These are phyloP conservation scores for Drosophila diplacantha DNA, from an alignment of 2,888 invertebrate genomes.

Conservation along the genomic window DNA sequence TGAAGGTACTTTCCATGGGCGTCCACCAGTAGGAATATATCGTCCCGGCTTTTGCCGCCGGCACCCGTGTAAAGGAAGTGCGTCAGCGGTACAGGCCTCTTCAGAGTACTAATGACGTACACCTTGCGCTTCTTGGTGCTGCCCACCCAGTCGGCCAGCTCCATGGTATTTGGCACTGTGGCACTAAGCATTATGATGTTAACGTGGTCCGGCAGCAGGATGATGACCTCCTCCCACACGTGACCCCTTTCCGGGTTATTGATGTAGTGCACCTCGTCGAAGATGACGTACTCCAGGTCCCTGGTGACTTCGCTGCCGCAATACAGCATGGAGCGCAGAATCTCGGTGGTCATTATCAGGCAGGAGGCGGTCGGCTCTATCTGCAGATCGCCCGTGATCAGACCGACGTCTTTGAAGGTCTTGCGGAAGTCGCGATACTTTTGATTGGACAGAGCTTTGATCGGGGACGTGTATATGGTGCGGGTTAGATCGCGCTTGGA, in stretches of 20 bases:
- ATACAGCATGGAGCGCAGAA: conserved; percentile 96
- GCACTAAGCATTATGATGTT: conserved; percentile 98
- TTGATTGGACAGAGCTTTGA: conserved; percentile 99
- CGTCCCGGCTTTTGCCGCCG: conserved; percentile 83
- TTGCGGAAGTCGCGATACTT: conserved; percentile 98
- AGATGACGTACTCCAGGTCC: conserved; percentile 98
- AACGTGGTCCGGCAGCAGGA: conserved; percentile 95
- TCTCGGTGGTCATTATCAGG: conserved; percentile 99
- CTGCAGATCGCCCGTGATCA: conserved; percentile 97
- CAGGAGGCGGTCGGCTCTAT: conserved; percentile 95
- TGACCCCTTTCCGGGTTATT: conserved; percentile 98
- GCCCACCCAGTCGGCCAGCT: conserved; percentile 97
- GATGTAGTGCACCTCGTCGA: conserved; percentile 99
- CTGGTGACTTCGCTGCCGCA: conserved; percentile 95
- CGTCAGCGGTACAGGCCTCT: conserved; percentile 96
- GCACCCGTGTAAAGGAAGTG: conserved; percentile 92
- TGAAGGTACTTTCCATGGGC: conserved; percentile 84
- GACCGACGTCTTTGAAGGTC: conserved; percentile 93
- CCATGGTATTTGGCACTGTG: conserved; percentile 97
- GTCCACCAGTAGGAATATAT: conserved; percentile 88
- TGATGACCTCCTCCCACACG: conserved; percentile 99
- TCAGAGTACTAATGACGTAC: conserved; percentile 94
- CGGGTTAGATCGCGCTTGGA: conserved; percentile 94
- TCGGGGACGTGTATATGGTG: conserved; percentile 98
- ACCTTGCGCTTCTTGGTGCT: conserved; percentile 91